Base-by-base conservation (phyloP, 2,113 vertebrate genomes). In the Halcyon malimbica region DNA sequence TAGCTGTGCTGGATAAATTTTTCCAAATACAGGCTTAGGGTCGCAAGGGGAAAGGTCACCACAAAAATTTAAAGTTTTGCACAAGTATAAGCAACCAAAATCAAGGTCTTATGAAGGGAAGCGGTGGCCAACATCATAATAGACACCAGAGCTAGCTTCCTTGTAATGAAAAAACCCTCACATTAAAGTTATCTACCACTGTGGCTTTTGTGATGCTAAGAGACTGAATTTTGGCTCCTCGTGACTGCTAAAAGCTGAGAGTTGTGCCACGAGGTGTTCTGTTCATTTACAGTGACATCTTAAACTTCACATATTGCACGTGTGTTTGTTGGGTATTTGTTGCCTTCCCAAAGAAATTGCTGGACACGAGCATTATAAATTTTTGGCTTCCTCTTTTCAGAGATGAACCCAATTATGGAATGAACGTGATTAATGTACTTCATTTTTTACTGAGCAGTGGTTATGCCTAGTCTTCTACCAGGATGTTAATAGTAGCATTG, bases 101-200 rank as follows among this genome's bases (percentile, higher is more conserved):
- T 17, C 26, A 41, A 39, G 4, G 15, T n/a, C 37, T 67, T 60
- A 35, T 1, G 33, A 78, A 56, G 18, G 39, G 31, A 57, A 75
- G 39, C 0, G 0, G 18, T 31, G 59, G 9, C 42, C 35, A 56
- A 2, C 1, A 0, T 59, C 59, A 35, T 56, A 89, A 64, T 56
- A 57, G 8, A 19, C 1, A 3, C n/a, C 31, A 33, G 7, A 53
- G 42, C 26, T 83, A 71, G 16, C 19, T 70, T 60, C 41, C 50
- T 63, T 57, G 29, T 54, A 60, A 41, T 54, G 31, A n/a, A 39
- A 65, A 63, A 46, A 24, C 1, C 2, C 7, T 5, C 17, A 54
- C 29, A 6, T 50, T 20, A 57, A 69, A 71, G 53, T 69, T 23
- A 15, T 20, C 13, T 57, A 53, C 35, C 31, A 21, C 41, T 79